These are phyloP conservation scores for Enteromius mattozi DNA, from an alignment of 2,797 vertebrate genomes.

Conservation along the genomic window DNA sequence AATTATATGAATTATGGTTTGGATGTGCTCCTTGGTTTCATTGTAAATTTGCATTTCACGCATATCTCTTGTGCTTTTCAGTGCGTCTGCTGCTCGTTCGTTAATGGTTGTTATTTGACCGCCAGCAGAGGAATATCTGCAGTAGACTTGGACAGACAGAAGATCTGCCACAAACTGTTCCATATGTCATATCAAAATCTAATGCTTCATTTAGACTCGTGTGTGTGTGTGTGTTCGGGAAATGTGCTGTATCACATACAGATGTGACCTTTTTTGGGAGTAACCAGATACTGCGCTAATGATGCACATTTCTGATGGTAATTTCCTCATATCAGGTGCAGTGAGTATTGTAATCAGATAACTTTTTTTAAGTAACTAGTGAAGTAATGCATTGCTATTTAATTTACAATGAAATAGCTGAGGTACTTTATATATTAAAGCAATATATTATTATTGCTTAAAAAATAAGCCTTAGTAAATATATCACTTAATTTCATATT, in stretches of 20 bases:
- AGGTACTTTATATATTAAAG: not conserved
- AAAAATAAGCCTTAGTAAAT: too few species aligned
- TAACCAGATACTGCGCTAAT: constrained; percentile 1
- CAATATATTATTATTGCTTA: too few species aligned
- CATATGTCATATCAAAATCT: constrained; percentile 20
- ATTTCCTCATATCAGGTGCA: not conserved
- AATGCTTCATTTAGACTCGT: constrained; percentile 2
- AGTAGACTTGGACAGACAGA: constrained; percentile 13
- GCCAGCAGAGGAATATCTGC: constrained; percentile 6
- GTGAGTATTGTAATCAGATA: not conserved
- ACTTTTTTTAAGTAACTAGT: not conserved
- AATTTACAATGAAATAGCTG: not conserved
- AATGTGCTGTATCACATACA: not conserved
- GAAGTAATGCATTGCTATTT: not conserved
- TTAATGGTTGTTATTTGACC: constrained; percentile 25
- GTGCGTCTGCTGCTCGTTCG: constrained; percentile 33
- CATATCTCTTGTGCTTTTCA: constrained; percentile 32
- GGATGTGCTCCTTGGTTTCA: constrained; percentile 37
- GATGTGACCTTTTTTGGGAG: not conserved
- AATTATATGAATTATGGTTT: constrained; percentile 51
- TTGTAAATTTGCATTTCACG: constrained; percentile 44
- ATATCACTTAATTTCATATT: too few species aligned
- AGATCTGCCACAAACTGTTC: constrained; percentile 37
- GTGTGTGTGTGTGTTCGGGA: not conserved
- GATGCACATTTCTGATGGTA: not conserved